Conservation (phyloP, 1,140 invertebrate species). For the Theocolax elegans region DNA sequence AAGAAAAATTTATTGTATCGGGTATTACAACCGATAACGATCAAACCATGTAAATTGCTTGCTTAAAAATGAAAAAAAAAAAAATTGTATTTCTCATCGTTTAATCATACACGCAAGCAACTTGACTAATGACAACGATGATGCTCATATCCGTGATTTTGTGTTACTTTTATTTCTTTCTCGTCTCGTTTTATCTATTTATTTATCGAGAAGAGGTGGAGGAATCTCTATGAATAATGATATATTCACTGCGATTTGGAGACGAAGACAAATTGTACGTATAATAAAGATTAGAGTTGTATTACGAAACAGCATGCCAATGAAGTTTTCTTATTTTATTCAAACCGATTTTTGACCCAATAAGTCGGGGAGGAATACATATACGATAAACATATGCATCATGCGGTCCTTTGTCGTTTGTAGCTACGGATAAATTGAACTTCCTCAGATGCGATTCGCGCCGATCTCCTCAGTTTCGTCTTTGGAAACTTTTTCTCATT, state of each 20-base stretch:
- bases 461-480: not conserved
- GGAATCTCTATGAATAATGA: constrained; percentile 31
- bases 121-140: constrained; percentile 38
- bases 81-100: not conserved
- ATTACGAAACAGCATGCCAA: constrained; percentile 14
- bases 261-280: constrained; percentile 34
- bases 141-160: constrained; percentile 34
- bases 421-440: not conserved
- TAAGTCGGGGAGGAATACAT: no score
- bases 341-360: no score
- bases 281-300: constrained; percentile 41
- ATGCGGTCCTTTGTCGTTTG: not conserved
- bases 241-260: constrained; percentile 33
- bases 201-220: constrained; percentile 28
- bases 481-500: not conserved
- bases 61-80: constrained; percentile 8
- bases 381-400: not conserved
- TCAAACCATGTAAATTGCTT: no score
- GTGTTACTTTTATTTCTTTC: constrained; percentile 22
- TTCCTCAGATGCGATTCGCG: not conserved
- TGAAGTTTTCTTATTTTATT: not conserved
- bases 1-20: no score
- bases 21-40: no score
- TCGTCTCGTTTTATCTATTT: constrained; percentile 3
- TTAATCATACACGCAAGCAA: not conserved